Base-by-base conservation (phyloP, 2,797 vertebrate species). In the Amniataba percoides region DNA sequence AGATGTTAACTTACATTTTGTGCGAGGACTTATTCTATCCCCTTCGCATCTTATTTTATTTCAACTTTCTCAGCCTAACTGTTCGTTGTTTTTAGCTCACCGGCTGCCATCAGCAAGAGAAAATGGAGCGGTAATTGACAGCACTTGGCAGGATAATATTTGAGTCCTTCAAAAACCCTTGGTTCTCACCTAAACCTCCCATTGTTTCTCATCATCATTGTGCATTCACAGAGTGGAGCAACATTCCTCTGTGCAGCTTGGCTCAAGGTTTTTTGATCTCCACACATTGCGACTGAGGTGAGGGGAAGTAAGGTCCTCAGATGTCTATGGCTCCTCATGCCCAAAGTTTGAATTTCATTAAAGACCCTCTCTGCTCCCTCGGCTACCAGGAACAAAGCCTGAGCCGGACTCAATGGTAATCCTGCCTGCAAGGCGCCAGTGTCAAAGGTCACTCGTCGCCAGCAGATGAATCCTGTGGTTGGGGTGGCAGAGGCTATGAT, bases 291-390 rank as follows among this genome's bases (percentile, higher is more conserved):
- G 81, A 85, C 91, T 87, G 90, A 92, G 91, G 89, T 92, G 89
- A 93, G 84, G 78, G 84, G 87, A 91, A 93, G 84, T 89, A 60
- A 88, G 83, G 83, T 92, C 89, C 80, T 92, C 84, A 93, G 91
- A 91, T 92, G 90, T 94, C 88, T 91, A 60, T 79, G 83, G 79
- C 87, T 93, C 84, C 92, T 89, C 86, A 88, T 89, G 84, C 87
- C 91, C 87, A 94, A 91, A 93, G 93, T 95, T 94, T 92, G 94
- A 94, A 94, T 95, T 94, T 94, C 93, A 94, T 94, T 93, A 94
- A 91, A 93, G 92, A 85, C 84, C 88, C 88, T 91, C 82, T 93
- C 82, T 83, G 84, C 89, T 93, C 91, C 90, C 89, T 85, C 80
- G 51, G 88, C 89, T 90, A 78, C 85, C 57, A 66, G 84, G 93